Percentiles rank a stretch among this genome's conserved stretches.
Evolutionary conservation across 2,113 vertebrate species (phyloP).

Genomic region (Nibea albiflora): DNA sequence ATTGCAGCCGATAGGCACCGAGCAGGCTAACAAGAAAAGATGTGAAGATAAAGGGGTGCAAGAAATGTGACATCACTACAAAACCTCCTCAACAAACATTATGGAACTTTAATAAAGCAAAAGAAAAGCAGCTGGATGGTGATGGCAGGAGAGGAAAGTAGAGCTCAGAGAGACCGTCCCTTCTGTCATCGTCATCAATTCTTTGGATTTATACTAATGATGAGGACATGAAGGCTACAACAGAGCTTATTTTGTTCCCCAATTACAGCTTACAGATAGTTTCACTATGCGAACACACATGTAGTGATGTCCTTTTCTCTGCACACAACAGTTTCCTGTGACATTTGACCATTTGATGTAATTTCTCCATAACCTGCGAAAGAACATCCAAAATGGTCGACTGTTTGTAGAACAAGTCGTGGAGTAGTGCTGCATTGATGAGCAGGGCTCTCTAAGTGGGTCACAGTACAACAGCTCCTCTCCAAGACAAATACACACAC

Average conservation of each 20-base stretch:
- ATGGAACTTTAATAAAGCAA: neutral
- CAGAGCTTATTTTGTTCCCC: neutral
- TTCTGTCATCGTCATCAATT: neutral
- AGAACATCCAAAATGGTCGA: neutral
- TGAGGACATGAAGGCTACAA: no score
- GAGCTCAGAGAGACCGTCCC: neutral
- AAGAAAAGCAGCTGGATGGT: neutral
- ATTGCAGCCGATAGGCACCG: neutral
- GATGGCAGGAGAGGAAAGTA: neutral
- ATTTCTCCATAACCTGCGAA: neutral
- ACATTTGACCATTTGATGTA: neutral
- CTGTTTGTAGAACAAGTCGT: neutral
- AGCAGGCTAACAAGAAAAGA: neutral
- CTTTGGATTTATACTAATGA: neutral
- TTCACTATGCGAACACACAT: neutral
- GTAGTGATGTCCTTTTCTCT: no score
- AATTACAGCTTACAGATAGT: neutral
- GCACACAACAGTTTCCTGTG: neutral
- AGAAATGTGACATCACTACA: neutral
- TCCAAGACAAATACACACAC: constrained; percentile 6
- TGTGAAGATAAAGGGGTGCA: neutral
- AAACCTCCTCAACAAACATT: neutral
- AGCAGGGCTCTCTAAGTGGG: constrained; percentile 7
- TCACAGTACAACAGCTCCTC: constrained; percentile 32
- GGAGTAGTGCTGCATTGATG: neutral